These are phyloP conservation scores for Telmatherina bonti DNA, from an alignment of 2,797 vertebrate species.

Conservation along the genomic window DNA sequence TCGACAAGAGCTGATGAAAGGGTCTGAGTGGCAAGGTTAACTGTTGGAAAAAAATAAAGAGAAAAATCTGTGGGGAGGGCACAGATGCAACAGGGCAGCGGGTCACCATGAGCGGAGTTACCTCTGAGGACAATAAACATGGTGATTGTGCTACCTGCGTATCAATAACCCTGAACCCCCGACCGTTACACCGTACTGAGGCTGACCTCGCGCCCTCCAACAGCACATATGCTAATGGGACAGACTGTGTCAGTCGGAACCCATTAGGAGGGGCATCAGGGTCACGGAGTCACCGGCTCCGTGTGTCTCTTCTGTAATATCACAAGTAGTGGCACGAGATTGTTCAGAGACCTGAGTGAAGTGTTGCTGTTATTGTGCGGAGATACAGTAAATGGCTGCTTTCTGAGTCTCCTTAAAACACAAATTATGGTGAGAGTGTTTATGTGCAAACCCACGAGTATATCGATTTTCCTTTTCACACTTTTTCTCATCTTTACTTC, in stretches of 20 bases:
- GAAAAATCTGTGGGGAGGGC: slow-evolving; percentile 11
- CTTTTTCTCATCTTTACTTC: slow-evolving; percentile 72
- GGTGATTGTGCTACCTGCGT: slow-evolving; percentile 45
- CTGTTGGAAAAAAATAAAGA: neutral
- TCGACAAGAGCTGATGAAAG: slow-evolving; percentile 36
- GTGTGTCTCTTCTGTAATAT: slow-evolving; percentile 34
- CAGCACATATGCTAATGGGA: slow-evolving; percentile 72
- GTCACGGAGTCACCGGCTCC: slow-evolving; percentile 59
- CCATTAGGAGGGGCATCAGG: slow-evolving; percentile 63
- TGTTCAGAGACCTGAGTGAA: slow-evolving; percentile 52
- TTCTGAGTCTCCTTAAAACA: slow-evolving; percentile 53
- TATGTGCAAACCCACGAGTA: slow-evolving; percentile 14
- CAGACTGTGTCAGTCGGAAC: slow-evolving; percentile 69
- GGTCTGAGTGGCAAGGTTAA: slow-evolving; percentile 52
- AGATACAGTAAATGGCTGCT: slow-evolving; percentile 60
- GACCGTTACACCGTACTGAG: slow-evolving; percentile 53
- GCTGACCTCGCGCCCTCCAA: slow-evolving; percentile 41
- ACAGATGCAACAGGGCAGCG: slow-evolving; percentile 56
- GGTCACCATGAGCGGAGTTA: slow-evolving; percentile 48
- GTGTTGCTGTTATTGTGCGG: slow-evolving; percentile 46
- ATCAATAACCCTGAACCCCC: slow-evolving; percentile 71
- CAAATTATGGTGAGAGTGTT: slow-evolving; percentile 22
- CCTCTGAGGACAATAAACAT: slow-evolving; percentile 64
- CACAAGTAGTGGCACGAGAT: slow-evolving; percentile 34
- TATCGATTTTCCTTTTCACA: slow-evolving; percentile 66